phyloP scores from a whole-genome alignment of 2,888 invertebrate genomes.

The Eretmocerus hayati region DNA sequence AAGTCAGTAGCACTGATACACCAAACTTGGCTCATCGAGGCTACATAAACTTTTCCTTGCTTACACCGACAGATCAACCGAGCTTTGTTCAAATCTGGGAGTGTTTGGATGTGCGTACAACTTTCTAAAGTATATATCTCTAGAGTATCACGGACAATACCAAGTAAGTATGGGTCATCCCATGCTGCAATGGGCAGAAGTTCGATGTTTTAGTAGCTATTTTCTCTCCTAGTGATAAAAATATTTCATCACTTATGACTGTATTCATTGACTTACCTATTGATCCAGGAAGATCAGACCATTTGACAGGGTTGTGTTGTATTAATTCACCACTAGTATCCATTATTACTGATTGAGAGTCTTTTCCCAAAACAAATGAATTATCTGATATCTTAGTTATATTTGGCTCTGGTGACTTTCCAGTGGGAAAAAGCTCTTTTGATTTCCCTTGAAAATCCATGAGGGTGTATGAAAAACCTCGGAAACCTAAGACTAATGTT shows the following conservation, averaged over 20 bases:
- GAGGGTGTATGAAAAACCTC: conserved; percentile 41
- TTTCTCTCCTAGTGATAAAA: no score
- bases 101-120: conserved; percentile 70
- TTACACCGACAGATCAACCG: conserved; percentile 67
- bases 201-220: conserved; percentile 1
- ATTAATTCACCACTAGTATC: conserved; percentile 66
- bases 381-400: conserved; percentile 70
- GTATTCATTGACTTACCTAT: conserved; percentile 50
- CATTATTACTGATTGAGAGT: conserved; percentile 80
- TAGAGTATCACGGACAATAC: conserved; percentile 72
- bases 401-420: conserved; percentile 74
- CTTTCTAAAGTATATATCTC: conserved; percentile 84
- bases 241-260: neutral
- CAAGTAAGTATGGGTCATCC: conserved; percentile 89
- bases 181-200: conserved; percentile 58
- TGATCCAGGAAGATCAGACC: conserved; percentile 70
- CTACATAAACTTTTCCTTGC: conserved; percentile 76
- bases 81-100: conserved; percentile 69
- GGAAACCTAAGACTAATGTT: conserved; percentile 40
- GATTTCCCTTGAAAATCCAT: conserved; percentile 54
- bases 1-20: conserved; percentile 75
- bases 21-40: conserved; percentile 85
- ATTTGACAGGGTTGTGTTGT: conserved; percentile 66
- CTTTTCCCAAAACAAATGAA: conserved; percentile 76
- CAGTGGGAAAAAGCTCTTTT: conserved; percentile 79